Conservation (phyloP, 2,113 vertebrate species). For the Callorhinus ursinus region DNA sequence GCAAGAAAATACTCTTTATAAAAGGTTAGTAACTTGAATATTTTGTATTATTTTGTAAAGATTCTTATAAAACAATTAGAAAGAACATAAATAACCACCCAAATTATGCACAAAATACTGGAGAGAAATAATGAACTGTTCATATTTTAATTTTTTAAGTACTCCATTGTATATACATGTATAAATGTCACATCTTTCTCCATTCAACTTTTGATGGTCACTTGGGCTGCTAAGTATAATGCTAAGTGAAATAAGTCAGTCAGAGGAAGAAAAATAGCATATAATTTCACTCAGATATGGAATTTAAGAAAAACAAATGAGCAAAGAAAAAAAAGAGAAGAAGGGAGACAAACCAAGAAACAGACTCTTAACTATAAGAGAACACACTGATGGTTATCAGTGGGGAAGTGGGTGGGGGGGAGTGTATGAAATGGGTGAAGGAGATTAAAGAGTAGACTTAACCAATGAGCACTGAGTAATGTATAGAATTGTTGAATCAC, state of each 20-base stretch:
- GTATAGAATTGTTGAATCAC: neutral
- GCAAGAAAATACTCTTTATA: neutral
- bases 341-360: neutral
- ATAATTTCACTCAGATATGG: neutral
- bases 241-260: neutral
- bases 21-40: neutral
- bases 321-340: neutral
- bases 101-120: neutral
- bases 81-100: neutral
- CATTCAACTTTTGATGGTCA: neutral
- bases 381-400: neutral
- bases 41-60: neutral
- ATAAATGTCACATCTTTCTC: neutral
- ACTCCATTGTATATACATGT: neutral
- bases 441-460: neutral
- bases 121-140: neutral
- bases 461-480: neutral
- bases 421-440: neutral
- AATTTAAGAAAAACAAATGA: neutral
- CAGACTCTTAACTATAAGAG: neutral
- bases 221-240: neutral
- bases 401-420: neutral
- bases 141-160: neutral
- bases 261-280: neutral
- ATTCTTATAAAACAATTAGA: neutral